Evolutionary conservation across 2,888 invertebrate species (phyloP).

Genomic region (Escarpia spicata): DNA sequence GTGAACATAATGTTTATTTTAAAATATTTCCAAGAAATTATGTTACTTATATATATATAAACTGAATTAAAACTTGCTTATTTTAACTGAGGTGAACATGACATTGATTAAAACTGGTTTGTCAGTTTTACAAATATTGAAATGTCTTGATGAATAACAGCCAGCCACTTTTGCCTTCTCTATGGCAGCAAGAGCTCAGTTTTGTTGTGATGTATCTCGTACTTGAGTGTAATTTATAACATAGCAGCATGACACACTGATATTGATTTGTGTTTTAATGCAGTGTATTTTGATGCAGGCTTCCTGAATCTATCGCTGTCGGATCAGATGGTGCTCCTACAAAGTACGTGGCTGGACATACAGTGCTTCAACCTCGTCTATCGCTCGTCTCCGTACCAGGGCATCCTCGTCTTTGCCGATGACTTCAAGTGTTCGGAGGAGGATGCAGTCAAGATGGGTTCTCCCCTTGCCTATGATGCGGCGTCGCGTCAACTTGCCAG

Average conservation of each 20-base stretch:
- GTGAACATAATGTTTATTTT: neutral
- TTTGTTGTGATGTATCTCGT: neutral
- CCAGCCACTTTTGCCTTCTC: too few species aligned
- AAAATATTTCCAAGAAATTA: neutral
- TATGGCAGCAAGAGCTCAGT: too few species aligned
- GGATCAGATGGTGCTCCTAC: constrained; percentile 92
- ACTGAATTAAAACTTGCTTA: neutral
- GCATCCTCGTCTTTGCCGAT: constrained; percentile 60
- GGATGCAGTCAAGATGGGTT: constrained; percentile 47
- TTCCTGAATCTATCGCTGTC: constrained; percentile 90
- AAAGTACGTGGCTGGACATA: constrained; percentile 96
- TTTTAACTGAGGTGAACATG: neutral
- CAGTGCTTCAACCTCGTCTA: constrained; percentile 89
- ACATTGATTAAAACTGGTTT: neutral
- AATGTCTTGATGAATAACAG: too few species aligned
- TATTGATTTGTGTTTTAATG: neutral
- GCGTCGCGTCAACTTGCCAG: constrained; percentile 59
- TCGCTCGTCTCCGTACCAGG: constrained; percentile 78
- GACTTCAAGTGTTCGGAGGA: constrained; percentile 60
- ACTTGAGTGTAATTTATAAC: neutral
- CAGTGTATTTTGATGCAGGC: constrained; percentile 65
- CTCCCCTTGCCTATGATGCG: constrained; percentile 56
- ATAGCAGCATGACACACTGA: too few species aligned
- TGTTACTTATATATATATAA: neutral
- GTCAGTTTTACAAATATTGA: too few species aligned